phyloP scores from a whole-genome alignment of 2,797 vertebrate genomes.

The Rhabdomys pumilio region DNA sequence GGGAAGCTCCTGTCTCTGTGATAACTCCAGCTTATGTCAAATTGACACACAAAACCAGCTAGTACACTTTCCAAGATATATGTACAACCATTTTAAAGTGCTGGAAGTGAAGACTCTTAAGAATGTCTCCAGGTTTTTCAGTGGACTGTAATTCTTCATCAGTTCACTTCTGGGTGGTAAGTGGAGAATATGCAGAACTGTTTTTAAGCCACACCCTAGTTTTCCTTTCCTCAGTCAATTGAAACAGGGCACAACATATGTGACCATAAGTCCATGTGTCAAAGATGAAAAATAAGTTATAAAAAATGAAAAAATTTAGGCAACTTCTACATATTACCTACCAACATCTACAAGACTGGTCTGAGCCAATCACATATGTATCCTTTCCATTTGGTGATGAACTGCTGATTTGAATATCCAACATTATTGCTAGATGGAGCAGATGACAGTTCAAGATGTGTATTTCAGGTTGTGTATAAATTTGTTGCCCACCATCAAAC shows the following conservation, averaged over 20 bases:
- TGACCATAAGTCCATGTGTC: neutral
- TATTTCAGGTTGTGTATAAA: neutral
- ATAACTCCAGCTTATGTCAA: no score
- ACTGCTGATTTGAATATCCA: neutral
- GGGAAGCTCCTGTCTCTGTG: no score
- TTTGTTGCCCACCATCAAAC: neutral
- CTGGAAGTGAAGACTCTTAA: neutral
- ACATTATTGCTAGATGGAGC: neutral
- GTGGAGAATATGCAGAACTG: neutral
- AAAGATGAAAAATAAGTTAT: neutral
- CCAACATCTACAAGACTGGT: neutral
- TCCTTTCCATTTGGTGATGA: neutral
- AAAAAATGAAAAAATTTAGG: neutral
- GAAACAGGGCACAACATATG: neutral
- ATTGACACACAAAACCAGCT: neutral
- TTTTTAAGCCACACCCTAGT: neutral
- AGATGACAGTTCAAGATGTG: neutral
- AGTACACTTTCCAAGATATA: neutral
- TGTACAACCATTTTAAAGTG: neutral
- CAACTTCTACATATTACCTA: neutral
- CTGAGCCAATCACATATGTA: neutral
- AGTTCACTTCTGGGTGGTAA: neutral
- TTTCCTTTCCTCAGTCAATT: neutral
- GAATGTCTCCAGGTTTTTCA: neutral
- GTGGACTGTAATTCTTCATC: neutral